A percentile compares a stretch with the other conserved stretches of the same genome.
These are phyloP conservation scores for Sus cebifrons DNA, from an alignment of 2,797 vertebrate species.

Conservation along the genomic window DNA sequence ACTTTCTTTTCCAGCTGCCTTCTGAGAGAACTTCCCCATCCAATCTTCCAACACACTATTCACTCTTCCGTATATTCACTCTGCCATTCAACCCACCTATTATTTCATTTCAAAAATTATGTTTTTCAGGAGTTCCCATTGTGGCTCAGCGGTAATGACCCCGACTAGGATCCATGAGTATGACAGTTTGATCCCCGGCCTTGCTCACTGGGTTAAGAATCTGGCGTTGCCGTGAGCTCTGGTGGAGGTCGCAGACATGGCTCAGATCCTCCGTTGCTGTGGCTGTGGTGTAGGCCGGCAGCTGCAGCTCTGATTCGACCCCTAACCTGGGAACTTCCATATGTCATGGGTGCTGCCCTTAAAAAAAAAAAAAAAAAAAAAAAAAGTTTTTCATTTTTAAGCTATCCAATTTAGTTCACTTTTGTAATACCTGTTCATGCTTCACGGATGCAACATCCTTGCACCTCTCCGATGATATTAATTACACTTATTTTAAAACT, in stretches of 20 bases:
- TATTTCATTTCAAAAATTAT: neutral
- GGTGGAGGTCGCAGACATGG: no score
- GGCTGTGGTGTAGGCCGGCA: no score
- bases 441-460: neutral
- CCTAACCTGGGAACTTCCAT: no score
- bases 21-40: neutral
- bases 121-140: neutral
- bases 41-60: neutral
- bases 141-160: no score
- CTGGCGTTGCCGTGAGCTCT: no score
- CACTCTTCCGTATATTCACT: neutral
- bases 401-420: neutral
- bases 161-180: no score
- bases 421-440: neutral
- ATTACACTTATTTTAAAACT: neutral
- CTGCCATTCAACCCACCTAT: neutral
- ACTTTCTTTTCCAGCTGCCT: neutral
- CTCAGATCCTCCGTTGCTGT: no score
- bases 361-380: no score
- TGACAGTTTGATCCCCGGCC: no score
- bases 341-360: no score
- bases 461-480: neutral
- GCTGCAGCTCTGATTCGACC: no score
- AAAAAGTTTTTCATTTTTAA: neutral
- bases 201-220: no score